Evolutionary conservation across 2,113 vertebrate genomes (phyloP).

Genomic region (Pollimyrus isidori): DNA sequence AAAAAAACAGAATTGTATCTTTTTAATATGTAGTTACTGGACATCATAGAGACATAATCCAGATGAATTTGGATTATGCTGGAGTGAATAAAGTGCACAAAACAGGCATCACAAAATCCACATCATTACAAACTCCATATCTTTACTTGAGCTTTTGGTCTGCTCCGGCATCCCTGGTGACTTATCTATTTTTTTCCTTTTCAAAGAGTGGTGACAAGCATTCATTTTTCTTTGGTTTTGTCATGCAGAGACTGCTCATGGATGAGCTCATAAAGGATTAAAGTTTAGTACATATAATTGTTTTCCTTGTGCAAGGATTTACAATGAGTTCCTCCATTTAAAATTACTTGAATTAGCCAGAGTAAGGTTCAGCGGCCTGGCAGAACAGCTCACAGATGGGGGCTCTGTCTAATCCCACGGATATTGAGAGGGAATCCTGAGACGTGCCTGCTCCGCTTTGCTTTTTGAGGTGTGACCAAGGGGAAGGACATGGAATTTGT

Average conservation of each 20-base stretch:
- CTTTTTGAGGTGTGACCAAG: slow-evolving; percentile 63
- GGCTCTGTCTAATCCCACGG: slow-evolving; percentile 61
- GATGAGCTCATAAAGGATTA: slow-evolving; percentile 63
- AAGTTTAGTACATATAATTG: slow-evolving; percentile 66
- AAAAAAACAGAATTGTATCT: neutral
- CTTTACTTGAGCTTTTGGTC: neutral
- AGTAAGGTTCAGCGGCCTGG: slow-evolving; percentile 24
- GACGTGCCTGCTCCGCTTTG: slow-evolving; percentile 63
- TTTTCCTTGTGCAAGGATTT: slow-evolving; percentile 51
- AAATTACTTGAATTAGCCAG: slow-evolving; percentile 52
- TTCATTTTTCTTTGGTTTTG: slow-evolving; percentile 34
- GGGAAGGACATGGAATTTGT: slow-evolving; percentile 27
- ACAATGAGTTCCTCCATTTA: slow-evolving; percentile 50
- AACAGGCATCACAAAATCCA: neutral
- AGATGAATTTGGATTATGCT: neutral
- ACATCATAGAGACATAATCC: neutral
- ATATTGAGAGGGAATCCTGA: slow-evolving; percentile 69
- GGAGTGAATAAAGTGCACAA: neutral
- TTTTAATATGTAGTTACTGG: neutral
- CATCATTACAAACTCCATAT: neutral
- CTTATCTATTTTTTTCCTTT: slow-evolving; percentile 12
- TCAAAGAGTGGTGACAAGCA: slow-evolving; percentile 34
- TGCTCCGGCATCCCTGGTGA: neutral
- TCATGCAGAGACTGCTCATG: slow-evolving; percentile 38
- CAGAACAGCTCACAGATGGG: slow-evolving; percentile 33